Evolutionary conservation across 2,888 invertebrate genomes (phyloP).

Genomic region (Sussaba pulchella): DNA sequence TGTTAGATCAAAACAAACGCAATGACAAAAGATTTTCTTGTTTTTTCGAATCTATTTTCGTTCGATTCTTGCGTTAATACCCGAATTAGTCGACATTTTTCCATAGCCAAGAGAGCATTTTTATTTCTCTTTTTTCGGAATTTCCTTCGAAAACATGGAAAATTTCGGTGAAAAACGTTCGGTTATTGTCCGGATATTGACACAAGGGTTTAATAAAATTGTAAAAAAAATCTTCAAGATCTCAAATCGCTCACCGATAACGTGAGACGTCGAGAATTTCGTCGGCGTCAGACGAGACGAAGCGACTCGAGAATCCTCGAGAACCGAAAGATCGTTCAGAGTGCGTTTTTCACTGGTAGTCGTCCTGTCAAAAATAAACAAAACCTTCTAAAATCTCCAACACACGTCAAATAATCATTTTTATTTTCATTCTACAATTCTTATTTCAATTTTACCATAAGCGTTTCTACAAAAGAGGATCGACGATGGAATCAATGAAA

Average conservation of each 20-base stretch:
- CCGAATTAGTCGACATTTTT: no score
- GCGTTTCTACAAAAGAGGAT: background rate
- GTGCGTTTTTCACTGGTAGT: constrained; percentile 85
- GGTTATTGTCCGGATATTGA: no score
- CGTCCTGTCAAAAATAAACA: constrained; percentile 72
- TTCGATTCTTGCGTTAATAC: no score
- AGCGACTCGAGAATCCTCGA: constrained; percentile 87
- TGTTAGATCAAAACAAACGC: constrained; percentile 14
- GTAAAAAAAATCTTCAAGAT: background rate
- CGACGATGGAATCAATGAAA: background rate
- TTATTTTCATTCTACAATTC: no score
- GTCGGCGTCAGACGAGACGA: constrained; percentile 92
- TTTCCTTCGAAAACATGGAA: no score
- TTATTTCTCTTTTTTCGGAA: no score
- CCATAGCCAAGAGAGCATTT: no score
- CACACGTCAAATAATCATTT: no score
- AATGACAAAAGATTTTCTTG: background rate
- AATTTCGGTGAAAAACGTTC: no score
- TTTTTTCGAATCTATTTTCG: no score
- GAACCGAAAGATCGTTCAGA: constrained; percentile 80
- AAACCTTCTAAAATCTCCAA: background rate
- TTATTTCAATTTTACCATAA: background rate
- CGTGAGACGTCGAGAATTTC: constrained; percentile 93
- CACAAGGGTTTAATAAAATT: no score
- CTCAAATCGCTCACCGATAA: constrained; percentile 81